Evolutionary conservation across 2,113 vertebrate genomes (phyloP).

Genomic region (Podarcis muralis): DNA sequence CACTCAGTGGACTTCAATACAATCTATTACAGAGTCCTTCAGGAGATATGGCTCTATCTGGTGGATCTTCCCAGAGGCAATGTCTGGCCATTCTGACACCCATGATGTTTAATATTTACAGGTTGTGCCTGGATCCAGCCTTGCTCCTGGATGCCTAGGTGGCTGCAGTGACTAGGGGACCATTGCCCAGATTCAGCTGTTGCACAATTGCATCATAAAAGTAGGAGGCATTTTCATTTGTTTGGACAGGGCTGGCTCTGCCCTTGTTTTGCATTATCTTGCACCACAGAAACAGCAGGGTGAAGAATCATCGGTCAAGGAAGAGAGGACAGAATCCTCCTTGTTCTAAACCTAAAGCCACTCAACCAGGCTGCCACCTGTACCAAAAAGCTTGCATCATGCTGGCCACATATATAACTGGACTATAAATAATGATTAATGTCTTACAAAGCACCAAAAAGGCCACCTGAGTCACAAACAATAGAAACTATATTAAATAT

Average conservation of each 20-base stretch:
- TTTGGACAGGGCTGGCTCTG: neutral
- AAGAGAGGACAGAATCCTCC: neutral
- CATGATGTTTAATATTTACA: neutral
- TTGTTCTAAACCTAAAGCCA: neutral
- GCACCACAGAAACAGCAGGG: neutral
- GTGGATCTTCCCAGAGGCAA: too few species aligned
- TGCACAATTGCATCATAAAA: neutral
- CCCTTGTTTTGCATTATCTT: too few species aligned
- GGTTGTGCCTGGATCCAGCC: too few species aligned
- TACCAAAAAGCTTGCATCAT: neutral
- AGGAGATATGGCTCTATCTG: too few species aligned
- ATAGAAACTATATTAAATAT: neutral
- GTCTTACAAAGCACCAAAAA: neutral
- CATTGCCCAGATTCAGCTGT: neutral
- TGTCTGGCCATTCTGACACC: neutral
- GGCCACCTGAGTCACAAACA: neutral
- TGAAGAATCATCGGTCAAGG: neutral
- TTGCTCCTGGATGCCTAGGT: too few species aligned
- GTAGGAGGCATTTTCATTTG: neutral
- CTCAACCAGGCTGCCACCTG: neutral
- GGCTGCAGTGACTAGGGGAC: too few species aligned
- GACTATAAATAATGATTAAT: slow-evolving; percentile 6
- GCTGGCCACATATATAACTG: neutral
- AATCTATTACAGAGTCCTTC: too few species aligned
- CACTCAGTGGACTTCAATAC: neutral